Evolutionary conservation across 2,113 vertebrate genomes (phyloP).

Genomic region (Tychaedon coryphoeus): DNA sequence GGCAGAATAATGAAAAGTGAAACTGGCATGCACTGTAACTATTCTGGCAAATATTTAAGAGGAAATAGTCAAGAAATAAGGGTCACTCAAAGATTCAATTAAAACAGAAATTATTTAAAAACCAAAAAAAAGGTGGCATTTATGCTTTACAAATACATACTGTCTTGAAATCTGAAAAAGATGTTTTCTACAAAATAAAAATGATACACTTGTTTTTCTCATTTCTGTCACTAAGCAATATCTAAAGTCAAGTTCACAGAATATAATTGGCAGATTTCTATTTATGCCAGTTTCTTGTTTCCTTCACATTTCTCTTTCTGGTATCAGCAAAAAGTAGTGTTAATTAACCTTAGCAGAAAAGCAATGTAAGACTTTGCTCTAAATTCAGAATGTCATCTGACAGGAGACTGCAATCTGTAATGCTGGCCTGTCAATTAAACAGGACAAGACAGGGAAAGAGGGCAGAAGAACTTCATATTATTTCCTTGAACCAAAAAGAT

Average conservation of each 20-base stretch:
- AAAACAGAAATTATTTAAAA: not conserved
- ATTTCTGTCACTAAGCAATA: not conserved
- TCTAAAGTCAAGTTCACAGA: not conserved
- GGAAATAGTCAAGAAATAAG: not conserved
- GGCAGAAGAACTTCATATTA: slow-evolving; percentile 41
- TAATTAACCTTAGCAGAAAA: slow-evolving; percentile 51
- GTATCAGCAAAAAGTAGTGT: not conserved
- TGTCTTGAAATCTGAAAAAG: not conserved
- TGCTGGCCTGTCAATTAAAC: slow-evolving; percentile 21
- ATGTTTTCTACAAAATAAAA: not conserved
- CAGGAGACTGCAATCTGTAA: not conserved
- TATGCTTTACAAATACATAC: not conserved
- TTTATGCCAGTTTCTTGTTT: slow-evolving; percentile 2
- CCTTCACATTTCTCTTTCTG: not conserved
- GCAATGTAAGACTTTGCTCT: not conserved
- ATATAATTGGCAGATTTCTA: not conserved
- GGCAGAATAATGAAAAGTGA: not conserved
- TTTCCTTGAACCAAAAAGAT: slow-evolving; percentile 62
- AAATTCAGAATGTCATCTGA: not conserved
- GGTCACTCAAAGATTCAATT: not conserved
- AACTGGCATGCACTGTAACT: not conserved
- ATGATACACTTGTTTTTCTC: not conserved
- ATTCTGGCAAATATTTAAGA: not conserved
- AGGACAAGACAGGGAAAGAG: not conserved
- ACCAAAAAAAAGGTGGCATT: not conserved